These are phyloP conservation scores for Ectemnius cavifrons DNA, from an alignment of 2,888 invertebrate species.

Conservation along the genomic window DNA sequence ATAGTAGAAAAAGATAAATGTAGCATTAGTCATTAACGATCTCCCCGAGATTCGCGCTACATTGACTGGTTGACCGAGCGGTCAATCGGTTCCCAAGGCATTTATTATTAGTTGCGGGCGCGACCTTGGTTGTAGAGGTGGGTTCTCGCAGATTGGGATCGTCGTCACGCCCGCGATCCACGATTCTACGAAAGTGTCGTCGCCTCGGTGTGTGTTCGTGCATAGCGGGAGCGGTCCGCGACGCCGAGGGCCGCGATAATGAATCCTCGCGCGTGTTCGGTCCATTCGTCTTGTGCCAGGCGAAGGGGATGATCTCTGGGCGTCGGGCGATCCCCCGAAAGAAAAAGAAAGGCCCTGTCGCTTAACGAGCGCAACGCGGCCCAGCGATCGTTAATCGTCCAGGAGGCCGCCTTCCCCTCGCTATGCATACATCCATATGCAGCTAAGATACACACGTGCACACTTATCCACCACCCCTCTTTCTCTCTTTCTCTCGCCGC, in stretches of 20 bases:
- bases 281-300: slow-evolving; percentile 51
- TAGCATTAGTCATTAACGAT: too few relatives aligned
- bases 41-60: too few relatives aligned
- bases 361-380: slow-evolving; percentile 57
- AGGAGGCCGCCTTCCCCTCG: slow-evolving; percentile 2
- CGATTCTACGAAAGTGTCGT: slow-evolving; percentile 55
- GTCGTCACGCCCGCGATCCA: slow-evolving; percentile 52
- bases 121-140: slow-evolving; percentile 43
- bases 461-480: too few relatives aligned
- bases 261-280: slow-evolving; percentile 38
- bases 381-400: slow-evolving; percentile 61
- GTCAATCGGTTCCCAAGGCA: slow-evolving; percentile 32
- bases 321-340: slow-evolving; percentile 13
- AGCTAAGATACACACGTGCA: slow-evolving; percentile 2
- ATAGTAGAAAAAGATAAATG: too few relatives aligned
- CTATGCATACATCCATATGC: slow-evolving; percentile 1
- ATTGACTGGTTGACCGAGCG: slow-evolving; percentile 16
- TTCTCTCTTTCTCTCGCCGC: neutral
- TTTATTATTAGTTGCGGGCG: slow-evolving; percentile 49
- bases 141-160: slow-evolving; percentile 48
- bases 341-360: slow-evolving; percentile 50
- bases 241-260: slow-evolving; percentile 32
- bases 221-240: slow-evolving; percentile 10
- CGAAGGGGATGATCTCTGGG: slow-evolving; percentile 50
- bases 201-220: slow-evolving; percentile 23